Conservation (phyloP, 1,140 invertebrate genomes). For the Anoplolepis gracilipes region DNA sequence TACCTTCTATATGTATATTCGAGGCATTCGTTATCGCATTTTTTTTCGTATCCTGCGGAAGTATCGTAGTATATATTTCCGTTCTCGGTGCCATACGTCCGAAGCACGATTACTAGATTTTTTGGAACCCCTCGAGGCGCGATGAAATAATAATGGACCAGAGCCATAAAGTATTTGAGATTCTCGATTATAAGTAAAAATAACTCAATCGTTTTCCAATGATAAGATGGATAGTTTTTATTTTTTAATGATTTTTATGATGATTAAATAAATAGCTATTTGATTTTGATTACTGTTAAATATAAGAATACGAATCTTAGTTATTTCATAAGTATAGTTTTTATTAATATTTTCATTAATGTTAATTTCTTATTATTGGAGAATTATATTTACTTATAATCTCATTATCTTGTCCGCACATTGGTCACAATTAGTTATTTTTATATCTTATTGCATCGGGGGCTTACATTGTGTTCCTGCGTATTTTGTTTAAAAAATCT, state of each 20-base stretch:
- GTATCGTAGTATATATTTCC: slow-evolving; percentile 41
- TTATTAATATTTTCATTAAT: background rate
- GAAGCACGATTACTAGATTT: slow-evolving; percentile 21
- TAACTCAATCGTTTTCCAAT: background rate
- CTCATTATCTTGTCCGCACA: background rate
- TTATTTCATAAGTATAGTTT: slow-evolving; percentile 22
- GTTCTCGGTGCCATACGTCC: slow-evolving; percentile 39
- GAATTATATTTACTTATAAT: background rate
- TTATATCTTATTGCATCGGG: slow-evolving; percentile 35
- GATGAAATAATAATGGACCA: background rate
- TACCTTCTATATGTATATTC: background rate
- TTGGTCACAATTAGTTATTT: background rate
- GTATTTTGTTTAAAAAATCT: background rate
- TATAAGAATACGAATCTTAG: background rate
- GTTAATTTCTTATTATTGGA: background rate
- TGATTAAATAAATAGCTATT: background rate
- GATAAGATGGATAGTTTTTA: background rate
- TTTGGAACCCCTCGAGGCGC: background rate
- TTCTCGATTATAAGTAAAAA: too few species aligned
- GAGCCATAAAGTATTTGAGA: background rate
- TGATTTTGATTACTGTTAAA: slow-evolving; percentile 6
- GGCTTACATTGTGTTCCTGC: slow-evolving; percentile 11
- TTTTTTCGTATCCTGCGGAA: slow-evolving; percentile 50
- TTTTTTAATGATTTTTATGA: background rate
- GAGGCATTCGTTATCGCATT: slow-evolving; percentile 35